A percentile compares a stretch with the other conserved stretches of the same genome.
These are phyloP conservation scores for Dolichomitus sp. DNA, from an alignment of 2,888 invertebrate species.

Conservation along the genomic window DNA sequence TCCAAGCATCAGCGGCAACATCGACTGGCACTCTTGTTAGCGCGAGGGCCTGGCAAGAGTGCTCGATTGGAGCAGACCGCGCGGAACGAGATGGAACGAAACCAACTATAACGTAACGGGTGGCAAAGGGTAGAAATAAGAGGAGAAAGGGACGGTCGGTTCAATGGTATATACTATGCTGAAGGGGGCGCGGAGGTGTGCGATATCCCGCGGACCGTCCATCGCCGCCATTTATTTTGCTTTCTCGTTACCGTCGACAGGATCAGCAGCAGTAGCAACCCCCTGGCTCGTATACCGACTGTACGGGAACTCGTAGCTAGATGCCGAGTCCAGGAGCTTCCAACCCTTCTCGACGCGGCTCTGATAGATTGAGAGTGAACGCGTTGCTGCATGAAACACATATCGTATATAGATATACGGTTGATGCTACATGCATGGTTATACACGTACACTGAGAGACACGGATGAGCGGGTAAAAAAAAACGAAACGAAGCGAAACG, in stretches of 20 bases:
- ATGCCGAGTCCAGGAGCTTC: slow-evolving; percentile 7
- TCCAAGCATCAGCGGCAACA: slow-evolving; percentile 38
- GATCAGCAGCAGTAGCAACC: slow-evolving; percentile 47
- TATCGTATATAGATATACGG: slow-evolving; percentile 23
- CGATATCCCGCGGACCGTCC: slow-evolving; percentile 65
- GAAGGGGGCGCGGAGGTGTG: slow-evolving; percentile 53
- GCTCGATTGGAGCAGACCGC: slow-evolving; percentile 71
- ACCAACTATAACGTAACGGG: slow-evolving; percentile 56
- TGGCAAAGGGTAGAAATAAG: slow-evolving; percentile 57
- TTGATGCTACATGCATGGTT: background rate
- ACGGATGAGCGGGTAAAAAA: slow-evolving; percentile 23
- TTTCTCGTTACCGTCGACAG: slow-evolving; percentile 75
- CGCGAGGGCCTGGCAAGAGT: slow-evolving; percentile 40
- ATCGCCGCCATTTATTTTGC: slow-evolving; percentile 74
- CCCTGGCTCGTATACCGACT: too few relatives aligned
- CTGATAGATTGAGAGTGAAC: slow-evolving; percentile 66
- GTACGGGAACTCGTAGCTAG: slow-evolving; percentile 48
- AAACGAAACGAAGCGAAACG: slow-evolving; percentile 37
- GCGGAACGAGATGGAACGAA: slow-evolving; percentile 70
- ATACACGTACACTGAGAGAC: slow-evolving; percentile 14
- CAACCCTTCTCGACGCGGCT: slow-evolving; percentile 54
- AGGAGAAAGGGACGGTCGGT: background rate
- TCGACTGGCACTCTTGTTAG: slow-evolving; percentile 69
- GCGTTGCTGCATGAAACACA: slow-evolving; percentile 58
- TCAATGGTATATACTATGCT: background rate